A percentile compares a stretch with the other conserved stretches of the same genome.
Evolutionary conservation across 2,113 vertebrate species (phyloP).

Genomic region (Taxidea taxus): DNA sequence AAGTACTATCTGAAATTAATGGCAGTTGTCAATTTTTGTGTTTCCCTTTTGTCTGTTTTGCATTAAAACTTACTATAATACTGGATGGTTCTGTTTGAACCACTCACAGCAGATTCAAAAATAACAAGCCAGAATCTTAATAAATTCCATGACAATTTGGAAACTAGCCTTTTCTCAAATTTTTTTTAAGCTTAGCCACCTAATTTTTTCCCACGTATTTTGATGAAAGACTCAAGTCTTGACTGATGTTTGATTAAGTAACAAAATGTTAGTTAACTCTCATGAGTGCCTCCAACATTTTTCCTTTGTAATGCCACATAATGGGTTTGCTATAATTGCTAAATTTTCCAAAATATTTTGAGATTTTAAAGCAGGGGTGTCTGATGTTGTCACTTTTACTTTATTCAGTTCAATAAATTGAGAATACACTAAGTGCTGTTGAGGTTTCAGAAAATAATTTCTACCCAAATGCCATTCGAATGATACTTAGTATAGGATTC

Average conservation of each 20-base stretch:
- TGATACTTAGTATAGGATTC: background rate
- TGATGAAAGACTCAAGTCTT: background rate
- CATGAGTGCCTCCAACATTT: background rate
- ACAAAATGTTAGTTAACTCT: background rate
- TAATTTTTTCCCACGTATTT: background rate
- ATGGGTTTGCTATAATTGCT: background rate
- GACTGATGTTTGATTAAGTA: background rate
- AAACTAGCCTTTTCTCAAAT: conserved; percentile 3
- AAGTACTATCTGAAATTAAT: background rate
- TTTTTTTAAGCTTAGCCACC: background rate
- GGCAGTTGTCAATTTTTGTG: background rate
- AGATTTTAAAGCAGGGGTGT: background rate
- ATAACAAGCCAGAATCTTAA: conserved; percentile 21
- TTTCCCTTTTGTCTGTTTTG: background rate
- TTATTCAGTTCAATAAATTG: background rate
- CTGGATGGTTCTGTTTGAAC: background rate
- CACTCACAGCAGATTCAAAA: background rate
- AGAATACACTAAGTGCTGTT: background rate
- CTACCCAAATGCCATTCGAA: background rate
- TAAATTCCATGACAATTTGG: background rate
- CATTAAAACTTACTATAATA: background rate
- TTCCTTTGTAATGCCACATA: background rate
- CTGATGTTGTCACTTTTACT: background rate
- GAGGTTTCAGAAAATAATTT: background rate
- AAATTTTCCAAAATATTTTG: background rate